phyloP scores from a whole-genome alignment of 1,140 invertebrate genomes.

The Brachionus rubens region DNA sequence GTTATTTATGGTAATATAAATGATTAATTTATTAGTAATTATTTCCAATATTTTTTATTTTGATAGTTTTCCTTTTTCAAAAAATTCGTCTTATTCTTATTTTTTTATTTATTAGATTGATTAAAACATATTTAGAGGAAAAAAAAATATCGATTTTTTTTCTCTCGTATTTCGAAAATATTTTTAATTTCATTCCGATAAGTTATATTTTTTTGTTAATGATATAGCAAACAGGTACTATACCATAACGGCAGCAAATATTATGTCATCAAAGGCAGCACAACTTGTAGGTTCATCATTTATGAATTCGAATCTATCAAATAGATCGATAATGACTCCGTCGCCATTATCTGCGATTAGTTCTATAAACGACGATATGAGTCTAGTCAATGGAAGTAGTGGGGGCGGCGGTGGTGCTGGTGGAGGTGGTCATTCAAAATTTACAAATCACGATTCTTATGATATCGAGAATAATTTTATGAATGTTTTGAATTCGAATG shows the following conservation, averaged over 20 bases:
- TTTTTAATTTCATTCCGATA: slow-evolving; percentile 29
- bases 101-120: neutral
- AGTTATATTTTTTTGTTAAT: neutral
- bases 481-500: neutral
- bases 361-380: neutral
- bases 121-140: neutral
- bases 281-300: neutral
- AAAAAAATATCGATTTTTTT: slow-evolving; percentile 28
- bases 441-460: neutral
- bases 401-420: neutral
- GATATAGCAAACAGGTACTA: neutral
- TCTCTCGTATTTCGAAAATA: neutral
- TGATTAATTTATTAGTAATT: too few relatives aligned
- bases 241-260: neutral
- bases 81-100: too few relatives aligned
- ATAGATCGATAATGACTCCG: neutral
- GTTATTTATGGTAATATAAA: too few relatives aligned
- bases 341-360: neutral
- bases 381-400: neutral
- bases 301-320: neutral
- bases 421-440: neutral
- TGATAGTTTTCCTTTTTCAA: too few relatives aligned
- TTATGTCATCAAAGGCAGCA: slow-evolving; percentile 36
- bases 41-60: too few relatives aligned
- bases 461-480: neutral